phyloP scores from a whole-genome alignment of 2,888 invertebrate species.

The Acleris laterana region DNA sequence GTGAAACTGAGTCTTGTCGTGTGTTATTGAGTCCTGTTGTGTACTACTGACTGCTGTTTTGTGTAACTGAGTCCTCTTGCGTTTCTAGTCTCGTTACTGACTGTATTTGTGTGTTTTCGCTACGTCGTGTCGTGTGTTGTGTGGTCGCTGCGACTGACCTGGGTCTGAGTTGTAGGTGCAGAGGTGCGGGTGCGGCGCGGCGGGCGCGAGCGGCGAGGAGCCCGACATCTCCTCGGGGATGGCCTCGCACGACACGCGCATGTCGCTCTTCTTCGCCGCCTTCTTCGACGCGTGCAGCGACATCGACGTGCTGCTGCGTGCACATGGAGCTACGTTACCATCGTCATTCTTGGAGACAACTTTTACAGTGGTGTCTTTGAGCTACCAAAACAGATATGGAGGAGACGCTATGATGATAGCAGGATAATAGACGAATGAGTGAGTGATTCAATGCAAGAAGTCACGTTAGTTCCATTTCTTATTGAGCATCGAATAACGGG shows the following conservation, averaged over 20 bases:
- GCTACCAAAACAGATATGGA: no score
- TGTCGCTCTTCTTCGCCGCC: slow-evolving; percentile 89
- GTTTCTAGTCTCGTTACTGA: no score
- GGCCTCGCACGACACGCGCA: slow-evolving; percentile 94
- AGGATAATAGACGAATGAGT: slow-evolving; percentile 53
- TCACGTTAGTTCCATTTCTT: no score
- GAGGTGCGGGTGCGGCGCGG: slow-evolving; percentile 53
- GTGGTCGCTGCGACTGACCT: slow-evolving; percentile 49
- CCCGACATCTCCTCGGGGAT: slow-evolving; percentile 95
- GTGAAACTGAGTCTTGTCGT: neutral
- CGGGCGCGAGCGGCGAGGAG: slow-evolving; percentile 86
- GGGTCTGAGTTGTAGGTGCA: slow-evolving; percentile 77
- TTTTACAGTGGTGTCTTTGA: no score
- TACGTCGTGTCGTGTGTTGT: neutral
- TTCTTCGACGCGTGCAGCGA: slow-evolving; percentile 82
- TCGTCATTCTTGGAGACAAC: no score
- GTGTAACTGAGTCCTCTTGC: no score
- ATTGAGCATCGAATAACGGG: no score
- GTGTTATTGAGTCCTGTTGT: neutral
- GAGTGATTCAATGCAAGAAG: no score
- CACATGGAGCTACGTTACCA: no score
- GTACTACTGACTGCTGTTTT: no score
- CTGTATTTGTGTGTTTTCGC: no score
- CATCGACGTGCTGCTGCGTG: slow-evolving; percentile 49
- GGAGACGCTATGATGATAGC: no score